Evolutionary conservation across 2,113 vertebrate genomes (phyloP).

Genomic region (Rousettus leschenaultii): DNA sequence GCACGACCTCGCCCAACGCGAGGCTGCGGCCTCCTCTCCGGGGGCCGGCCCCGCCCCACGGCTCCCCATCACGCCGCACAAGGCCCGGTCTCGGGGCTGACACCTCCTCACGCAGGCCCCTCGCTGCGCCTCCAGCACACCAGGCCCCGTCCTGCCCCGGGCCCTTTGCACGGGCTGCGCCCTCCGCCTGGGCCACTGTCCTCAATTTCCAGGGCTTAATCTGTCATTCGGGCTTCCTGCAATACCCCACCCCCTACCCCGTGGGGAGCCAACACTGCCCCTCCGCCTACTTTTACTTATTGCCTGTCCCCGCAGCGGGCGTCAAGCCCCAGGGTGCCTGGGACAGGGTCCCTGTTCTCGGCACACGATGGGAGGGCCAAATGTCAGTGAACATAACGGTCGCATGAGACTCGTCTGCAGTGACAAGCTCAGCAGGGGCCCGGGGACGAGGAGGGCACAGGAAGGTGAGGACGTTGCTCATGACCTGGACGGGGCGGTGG

Average conservation of each 20-base stretch:
- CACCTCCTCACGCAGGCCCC: neutral
- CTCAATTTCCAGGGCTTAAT: neutral
- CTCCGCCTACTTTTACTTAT: neutral
- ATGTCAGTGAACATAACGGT: neutral
- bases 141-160: neutral
- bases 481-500: accelerated
- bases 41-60: neutral
- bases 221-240: neutral
- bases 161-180: neutral
- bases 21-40: neutral
- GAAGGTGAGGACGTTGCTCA: accelerated
- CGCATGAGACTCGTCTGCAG: neutral
- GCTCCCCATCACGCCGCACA: neutral
- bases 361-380: neutral
- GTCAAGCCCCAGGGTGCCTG: accelerated
- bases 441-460: neutral
- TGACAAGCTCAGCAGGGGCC: neutral
- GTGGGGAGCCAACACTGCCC: neutral
- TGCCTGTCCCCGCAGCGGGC: neutral
- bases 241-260: too few relatives aligned
- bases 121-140: accelerated
- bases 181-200: accelerated
- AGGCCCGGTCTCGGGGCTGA: too few relatives aligned
- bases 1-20: neutral
- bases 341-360: neutral